phyloP scores from a whole-genome alignment of 2,888 invertebrate species.

The Cheiracanthium punctorium region DNA sequence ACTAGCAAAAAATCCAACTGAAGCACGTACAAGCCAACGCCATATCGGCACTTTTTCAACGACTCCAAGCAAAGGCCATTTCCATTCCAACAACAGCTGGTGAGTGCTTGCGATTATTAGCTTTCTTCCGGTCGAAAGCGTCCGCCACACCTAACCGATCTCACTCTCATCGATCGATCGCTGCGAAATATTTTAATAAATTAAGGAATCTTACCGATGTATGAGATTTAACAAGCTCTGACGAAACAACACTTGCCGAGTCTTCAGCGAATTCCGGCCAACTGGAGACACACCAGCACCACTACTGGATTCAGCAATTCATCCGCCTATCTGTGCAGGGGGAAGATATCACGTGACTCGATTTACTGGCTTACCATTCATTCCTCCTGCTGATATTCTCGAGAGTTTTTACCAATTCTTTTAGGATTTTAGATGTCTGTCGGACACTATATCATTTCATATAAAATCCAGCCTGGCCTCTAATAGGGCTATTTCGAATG shows the following conservation, averaged over 20 bases:
- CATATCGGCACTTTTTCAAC: not conserved
- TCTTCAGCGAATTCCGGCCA: constrained; percentile 54
- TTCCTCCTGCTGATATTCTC: constrained; percentile 44
- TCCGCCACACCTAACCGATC: not conserved
- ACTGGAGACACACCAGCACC: constrained; percentile 25
- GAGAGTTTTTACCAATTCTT: too few species aligned
- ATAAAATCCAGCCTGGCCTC: too few species aligned
- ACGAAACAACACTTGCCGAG: constrained; percentile 6
- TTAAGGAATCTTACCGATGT: not conserved
- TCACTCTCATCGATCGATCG: not conserved
- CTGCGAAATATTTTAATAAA: not conserved
- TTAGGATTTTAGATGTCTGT: too few species aligned
- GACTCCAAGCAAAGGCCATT: not conserved
- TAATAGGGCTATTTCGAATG: too few species aligned
- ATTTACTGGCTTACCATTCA: constrained; percentile 40
- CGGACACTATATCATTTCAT: too few species aligned
- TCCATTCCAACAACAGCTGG: not conserved
- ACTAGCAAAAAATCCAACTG: not conserved
- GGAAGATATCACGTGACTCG: constrained; percentile 61
- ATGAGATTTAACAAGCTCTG: not conserved
- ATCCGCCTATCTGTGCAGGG: constrained; percentile 61
- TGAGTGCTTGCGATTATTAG: not conserved
- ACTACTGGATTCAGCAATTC: constrained; percentile 15
- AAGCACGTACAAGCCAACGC: not conserved
- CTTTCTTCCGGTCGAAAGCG: not conserved